Conservation (phyloP, 2,888 invertebrate species). For the Cancer borealis region DNA sequence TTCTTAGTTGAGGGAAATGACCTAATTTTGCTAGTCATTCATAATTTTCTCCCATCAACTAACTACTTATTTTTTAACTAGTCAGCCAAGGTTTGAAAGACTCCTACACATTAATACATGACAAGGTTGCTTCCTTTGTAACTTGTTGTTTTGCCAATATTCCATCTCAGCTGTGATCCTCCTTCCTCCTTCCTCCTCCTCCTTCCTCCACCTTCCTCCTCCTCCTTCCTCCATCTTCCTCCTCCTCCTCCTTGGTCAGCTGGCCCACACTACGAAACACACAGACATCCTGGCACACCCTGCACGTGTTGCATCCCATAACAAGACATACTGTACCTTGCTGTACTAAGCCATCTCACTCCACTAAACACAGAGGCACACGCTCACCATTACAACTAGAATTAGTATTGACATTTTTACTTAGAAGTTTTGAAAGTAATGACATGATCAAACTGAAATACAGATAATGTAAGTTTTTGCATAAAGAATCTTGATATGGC, state of each 20-base stretch:
- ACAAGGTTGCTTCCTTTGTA: conserved; percentile 14
- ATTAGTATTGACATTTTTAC: not conserved
- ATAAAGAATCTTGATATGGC: not conserved
- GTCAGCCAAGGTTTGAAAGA: conserved; percentile 11
- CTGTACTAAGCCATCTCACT: not conserved
- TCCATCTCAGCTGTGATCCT: not conserved
- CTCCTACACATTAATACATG: not conserved
- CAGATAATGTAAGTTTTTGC: not conserved
- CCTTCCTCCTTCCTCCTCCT: not conserved
- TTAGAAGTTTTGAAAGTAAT: not conserved
- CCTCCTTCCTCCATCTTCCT: too few species aligned
- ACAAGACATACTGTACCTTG: not conserved
- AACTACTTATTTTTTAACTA: conserved; percentile 36
- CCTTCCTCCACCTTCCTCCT: too few species aligned
- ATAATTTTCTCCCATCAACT: not conserved
- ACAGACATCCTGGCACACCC: not conserved
- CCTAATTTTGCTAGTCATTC: not conserved
- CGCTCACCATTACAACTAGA: not conserved
- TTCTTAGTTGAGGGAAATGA: not conserved
- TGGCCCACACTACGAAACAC: not conserved
- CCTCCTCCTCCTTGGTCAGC: not conserved
- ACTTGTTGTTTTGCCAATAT: not conserved
- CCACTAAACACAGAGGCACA: not conserved
- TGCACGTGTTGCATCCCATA: not conserved
- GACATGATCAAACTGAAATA: not conserved